These are phyloP conservation scores for Gadopsis marmoratus DNA, from an alignment of 2,797 vertebrate species.

Conservation along the genomic window DNA sequence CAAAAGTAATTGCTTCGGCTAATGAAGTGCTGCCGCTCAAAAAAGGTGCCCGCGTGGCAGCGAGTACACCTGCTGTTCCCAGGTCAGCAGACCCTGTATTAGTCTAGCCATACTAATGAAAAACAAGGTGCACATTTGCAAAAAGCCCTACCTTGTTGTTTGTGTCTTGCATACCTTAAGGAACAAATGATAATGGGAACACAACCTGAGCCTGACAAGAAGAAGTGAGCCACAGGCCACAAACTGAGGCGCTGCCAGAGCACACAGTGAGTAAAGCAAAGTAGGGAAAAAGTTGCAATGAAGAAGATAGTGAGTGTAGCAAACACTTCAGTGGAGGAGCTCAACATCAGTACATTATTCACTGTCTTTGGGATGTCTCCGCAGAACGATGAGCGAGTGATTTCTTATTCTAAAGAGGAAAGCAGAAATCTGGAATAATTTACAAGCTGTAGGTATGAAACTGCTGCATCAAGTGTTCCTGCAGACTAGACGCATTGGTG, in stretches of 20 bases:
- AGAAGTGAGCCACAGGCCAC: constrained; percentile 37
- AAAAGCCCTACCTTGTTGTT: constrained; percentile 43
- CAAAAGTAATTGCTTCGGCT: constrained; percentile 80
- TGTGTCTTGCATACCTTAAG: constrained; percentile 55
- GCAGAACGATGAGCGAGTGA: constrained; percentile 28
- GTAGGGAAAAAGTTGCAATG: neutral
- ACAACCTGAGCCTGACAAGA: constrained; percentile 29
- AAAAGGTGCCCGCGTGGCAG: constrained; percentile 50
- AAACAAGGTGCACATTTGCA: constrained; percentile 59
- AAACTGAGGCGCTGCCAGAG: constrained; percentile 10
- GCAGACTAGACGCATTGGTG: neutral
- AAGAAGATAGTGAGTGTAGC: constrained; percentile 29
- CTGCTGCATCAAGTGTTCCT: constrained; percentile 17
- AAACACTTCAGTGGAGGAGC: constrained; percentile 48
- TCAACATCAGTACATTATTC: constrained; percentile 42
- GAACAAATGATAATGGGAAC: constrained; percentile 57
- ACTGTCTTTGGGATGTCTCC: constrained; percentile 23
- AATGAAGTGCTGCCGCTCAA: constrained; percentile 78
- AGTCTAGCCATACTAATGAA: constrained; percentile 60
- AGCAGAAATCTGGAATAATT: constrained; percentile 30
- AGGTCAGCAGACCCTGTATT: constrained; percentile 70
- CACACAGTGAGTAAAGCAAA: constrained; percentile 9
- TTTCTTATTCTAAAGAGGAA: constrained; percentile 36
- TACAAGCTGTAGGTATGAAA: constrained; percentile 18
- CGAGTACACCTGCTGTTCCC: constrained; percentile 68